Evolutionary conservation across 1,140 invertebrate genomes (phyloP).

Genomic region (Popillia japonica): DNA sequence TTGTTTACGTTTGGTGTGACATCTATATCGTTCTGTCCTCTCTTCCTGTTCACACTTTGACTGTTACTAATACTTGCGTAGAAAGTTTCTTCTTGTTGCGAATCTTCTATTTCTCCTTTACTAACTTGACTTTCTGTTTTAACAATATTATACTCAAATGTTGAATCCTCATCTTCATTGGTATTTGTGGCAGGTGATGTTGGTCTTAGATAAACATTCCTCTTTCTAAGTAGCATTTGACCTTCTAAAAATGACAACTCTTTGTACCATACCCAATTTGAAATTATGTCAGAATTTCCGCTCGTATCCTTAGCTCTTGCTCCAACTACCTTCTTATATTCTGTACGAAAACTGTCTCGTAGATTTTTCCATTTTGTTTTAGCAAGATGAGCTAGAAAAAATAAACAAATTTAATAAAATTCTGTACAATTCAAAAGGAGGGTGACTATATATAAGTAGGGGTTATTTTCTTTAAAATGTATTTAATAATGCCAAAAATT

Average conservation of each 20-base stretch:
- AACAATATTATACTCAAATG: background rate
- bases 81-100: no score
- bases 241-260: background rate
- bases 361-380: conserved; percentile 21
- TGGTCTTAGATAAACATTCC: background rate
- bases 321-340: background rate
- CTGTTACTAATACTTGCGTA: background rate
- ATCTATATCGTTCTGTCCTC: background rate
- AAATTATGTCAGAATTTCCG: background rate
- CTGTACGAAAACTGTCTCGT: background rate
- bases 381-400: background rate
- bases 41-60: background rate
- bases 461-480: background rate
- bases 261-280: conserved; percentile 11
- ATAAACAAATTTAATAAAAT: no score
- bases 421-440: no score
- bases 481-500: background rate
- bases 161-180: background rate
- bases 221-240: background rate
- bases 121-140: background rate
- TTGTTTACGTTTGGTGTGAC: background rate
- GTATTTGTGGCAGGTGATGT: background rate
- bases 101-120: background rate
- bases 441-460: no score
- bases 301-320: background rate